Base-by-base conservation (phyloP, 2,888 invertebrate genomes). In the Bedellia somnulentella region DNA sequence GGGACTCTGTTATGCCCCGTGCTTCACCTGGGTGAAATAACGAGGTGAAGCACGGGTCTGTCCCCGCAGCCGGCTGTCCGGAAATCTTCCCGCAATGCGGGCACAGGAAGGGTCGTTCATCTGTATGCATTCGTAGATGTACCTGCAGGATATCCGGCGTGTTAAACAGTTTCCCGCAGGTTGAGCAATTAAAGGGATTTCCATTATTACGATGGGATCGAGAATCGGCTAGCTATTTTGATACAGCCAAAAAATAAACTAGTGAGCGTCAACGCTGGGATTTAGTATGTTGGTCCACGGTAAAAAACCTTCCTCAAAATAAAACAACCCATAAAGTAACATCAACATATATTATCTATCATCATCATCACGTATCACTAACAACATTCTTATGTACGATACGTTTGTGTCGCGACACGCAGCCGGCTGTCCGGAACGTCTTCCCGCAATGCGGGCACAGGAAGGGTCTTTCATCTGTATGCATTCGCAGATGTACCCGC, bases 161-260 rank as follows among this genome's bases (percentile, higher is more conserved):
- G 30, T 76, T 78, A 36, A 80, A 81, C 5, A 76, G 49, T 38
- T 79, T 80, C 1, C 76, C 75, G 36, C 80, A 80, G 0, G 77
- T 67, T 4, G 70, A 64, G 33, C 80, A 80, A 4, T 57, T 61
- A 40, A 60, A 71, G 25, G 71, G 76, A 40, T 75, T 61, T 40
- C 79, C 76, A 31, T 78, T 78, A 1, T 76, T 77, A 44, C 80
- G 80, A 35, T 76, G 76, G 1, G n/a, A n/a, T n/a, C n/a, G n/a
- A n/a, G n/a, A n/a, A n/a, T n/a, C n/a, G n/a, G n/a, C n/a, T n/a
- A n/a, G n/a, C n/a, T n/a, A n/a, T n/a, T n/a, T n/a, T n/a, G n/a
- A n/a, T n/a, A n/a, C n/a, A n/a, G n/a, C n/a, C n/a, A n/a, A n/a
- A n/a, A n/a, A n/a, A n/a, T n/a, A n/a, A n/a, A n/a, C n/a, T n/a